phyloP scores from a whole-genome alignment of 2,888 invertebrate genomes.

The Chirona hameri region DNA sequence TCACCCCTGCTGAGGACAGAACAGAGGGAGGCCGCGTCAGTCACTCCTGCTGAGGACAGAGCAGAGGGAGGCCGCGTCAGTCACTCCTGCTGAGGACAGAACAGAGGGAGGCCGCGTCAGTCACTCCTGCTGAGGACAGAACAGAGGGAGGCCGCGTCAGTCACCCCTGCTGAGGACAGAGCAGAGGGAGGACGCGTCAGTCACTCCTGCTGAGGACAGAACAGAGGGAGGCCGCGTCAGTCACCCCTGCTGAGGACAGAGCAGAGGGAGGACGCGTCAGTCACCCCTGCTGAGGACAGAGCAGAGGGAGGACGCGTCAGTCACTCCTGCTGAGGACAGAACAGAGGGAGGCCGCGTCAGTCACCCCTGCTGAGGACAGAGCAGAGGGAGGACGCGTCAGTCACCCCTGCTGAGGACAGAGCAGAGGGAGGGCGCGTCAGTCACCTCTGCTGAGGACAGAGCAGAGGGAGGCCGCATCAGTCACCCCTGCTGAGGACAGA shows the following conservation, averaged over 20 bases:
- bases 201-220: background rate
- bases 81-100: background rate
- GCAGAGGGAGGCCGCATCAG: background rate
- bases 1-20: background rate
- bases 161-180: too few relatives aligned
- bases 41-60: background rate
- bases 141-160: too few relatives aligned
- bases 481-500: background rate
- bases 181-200: too few relatives aligned
- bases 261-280: too few relatives aligned
- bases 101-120: background rate
- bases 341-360: too few relatives aligned
- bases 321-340: background rate
- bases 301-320: too few relatives aligned
- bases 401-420: background rate
- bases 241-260: background rate
- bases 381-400: too few relatives aligned
- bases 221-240: background rate
- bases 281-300: too few relatives aligned
- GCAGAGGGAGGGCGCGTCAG: background rate
- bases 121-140: background rate
- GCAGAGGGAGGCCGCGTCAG: background rate
- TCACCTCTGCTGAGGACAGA: background rate
- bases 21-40: too few relatives aligned
- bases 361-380: too few relatives aligned